A percentile compares a stretch with the other conserved stretches of the same genome.
Conservation (phyloP, 64 coral and sea anemone species). For the Actinia equina region DNA sequence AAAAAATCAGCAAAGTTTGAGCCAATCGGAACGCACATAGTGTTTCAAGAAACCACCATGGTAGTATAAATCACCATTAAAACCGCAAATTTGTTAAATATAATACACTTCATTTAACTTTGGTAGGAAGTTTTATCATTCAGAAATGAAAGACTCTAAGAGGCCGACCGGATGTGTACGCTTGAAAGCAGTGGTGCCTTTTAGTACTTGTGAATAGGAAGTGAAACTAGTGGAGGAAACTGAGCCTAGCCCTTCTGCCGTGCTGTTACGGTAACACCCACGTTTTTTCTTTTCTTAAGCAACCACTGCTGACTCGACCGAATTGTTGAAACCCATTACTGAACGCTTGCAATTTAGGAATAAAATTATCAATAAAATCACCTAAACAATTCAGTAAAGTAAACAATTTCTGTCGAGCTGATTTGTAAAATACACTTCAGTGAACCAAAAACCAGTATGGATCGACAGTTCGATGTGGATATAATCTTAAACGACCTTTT, state of each 20-base stretch:
- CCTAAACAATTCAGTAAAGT: no score
- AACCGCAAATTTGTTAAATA: no score
- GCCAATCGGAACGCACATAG: neutral
- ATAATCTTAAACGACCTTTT: no score
- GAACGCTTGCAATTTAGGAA: neutral
- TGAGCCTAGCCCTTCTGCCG: neutral
- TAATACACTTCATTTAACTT: neutral
- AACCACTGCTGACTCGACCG: neutral
- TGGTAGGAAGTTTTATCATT: neutral
- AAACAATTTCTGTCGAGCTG: no score
- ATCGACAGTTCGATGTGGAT: no score
- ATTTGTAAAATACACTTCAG: no score
- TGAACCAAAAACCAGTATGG: no score
- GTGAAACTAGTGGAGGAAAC: neutral
- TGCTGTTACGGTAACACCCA: neutral
- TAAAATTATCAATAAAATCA: no score
- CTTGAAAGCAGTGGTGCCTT: neutral
- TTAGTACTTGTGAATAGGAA: neutral
- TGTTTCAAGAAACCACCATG: neutral
- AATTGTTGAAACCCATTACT: neutral
- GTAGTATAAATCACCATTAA: neutral
- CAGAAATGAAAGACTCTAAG: neutral
- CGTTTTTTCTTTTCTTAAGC: neutral
- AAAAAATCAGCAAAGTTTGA: neutral
- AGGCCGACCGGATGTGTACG: neutral